Conservation (phyloP, 2,888 invertebrate species). For the Diloba caeruleocephala region DNA sequence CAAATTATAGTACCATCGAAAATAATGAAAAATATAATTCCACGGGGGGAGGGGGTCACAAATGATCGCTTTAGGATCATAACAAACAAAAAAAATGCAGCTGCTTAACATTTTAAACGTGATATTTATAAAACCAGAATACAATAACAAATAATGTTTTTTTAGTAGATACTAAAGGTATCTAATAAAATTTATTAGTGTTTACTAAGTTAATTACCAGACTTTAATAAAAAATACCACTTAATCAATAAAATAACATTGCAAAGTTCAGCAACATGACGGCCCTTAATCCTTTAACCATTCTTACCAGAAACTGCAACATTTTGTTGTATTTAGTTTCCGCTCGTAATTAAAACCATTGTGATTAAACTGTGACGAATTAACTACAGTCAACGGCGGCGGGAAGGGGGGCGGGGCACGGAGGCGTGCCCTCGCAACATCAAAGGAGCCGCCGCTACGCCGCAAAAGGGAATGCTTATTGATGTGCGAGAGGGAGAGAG, state of each 20-base stretch:
- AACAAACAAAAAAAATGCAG: no score
- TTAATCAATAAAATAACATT: constrained; percentile 9
- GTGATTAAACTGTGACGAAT: constrained; percentile 87
- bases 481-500: constrained; percentile 66
- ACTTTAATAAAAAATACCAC: not conserved
- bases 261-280: constrained; percentile 29
- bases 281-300: constrained; percentile 43
- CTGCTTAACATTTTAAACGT: no score
- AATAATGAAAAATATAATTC: no score
- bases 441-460: constrained; percentile 82
- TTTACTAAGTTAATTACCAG: no score
- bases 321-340: constrained; percentile 71
- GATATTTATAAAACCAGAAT: no score
- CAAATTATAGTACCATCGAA: no score
- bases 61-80: no score
- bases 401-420: constrained; percentile 64
- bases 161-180: no score
- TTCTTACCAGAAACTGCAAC: constrained; percentile 52
- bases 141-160: no score
- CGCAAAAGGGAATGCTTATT: constrained; percentile 77
- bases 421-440: constrained; percentile 79
- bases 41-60: no score
- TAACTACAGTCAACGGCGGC: constrained; percentile 72
- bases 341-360: constrained; percentile 84
- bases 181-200: no score